Percentiles rank a stretch among this genome's conserved stretches.
Evolutionary conservation across 2,113 vertebrate genomes (phyloP).

Genomic region (Brevimyrus niger): DNA sequence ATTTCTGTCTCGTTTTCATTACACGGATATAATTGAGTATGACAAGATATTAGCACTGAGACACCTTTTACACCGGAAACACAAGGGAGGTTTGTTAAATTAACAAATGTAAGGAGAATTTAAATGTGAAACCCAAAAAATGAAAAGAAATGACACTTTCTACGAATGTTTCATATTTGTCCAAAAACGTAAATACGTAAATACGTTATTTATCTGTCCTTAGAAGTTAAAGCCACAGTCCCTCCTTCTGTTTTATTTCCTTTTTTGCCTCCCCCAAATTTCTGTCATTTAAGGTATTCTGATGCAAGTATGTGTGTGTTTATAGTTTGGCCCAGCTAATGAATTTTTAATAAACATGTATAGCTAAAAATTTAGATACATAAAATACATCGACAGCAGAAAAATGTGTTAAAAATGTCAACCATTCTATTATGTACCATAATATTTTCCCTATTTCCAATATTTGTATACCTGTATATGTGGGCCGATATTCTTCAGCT

Average conservation of each 20-base stretch:
- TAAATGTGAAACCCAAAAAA: neutral
- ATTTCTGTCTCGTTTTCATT: neutral
- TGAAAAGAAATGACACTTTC: neutral
- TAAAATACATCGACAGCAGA: neutral
- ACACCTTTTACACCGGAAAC: neutral
- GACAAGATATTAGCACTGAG: neutral
- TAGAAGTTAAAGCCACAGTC: neutral
- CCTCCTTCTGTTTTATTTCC: neutral
- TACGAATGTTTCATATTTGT: neutral
- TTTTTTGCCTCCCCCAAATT: neutral
- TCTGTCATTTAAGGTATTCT: neutral
- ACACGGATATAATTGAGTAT: neutral
- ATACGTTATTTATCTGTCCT: neutral
- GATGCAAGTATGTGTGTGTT: neutral
- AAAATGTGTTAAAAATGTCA: neutral
- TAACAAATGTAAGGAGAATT: neutral
- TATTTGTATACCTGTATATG: neutral
- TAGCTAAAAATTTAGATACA: neutral
- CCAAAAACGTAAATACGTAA: neutral
- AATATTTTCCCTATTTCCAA: neutral
- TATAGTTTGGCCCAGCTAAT: neutral
- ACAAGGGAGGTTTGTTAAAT: neutral
- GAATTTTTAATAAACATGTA: neutral
- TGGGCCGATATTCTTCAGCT: neutral
- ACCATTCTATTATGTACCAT: neutral